Percentiles rank a stretch among this genome's conserved stretches.
Evolutionary conservation across 2,888 invertebrate genomes (phyloP).

Genomic region (Dasysyrphus albostriatus): DNA sequence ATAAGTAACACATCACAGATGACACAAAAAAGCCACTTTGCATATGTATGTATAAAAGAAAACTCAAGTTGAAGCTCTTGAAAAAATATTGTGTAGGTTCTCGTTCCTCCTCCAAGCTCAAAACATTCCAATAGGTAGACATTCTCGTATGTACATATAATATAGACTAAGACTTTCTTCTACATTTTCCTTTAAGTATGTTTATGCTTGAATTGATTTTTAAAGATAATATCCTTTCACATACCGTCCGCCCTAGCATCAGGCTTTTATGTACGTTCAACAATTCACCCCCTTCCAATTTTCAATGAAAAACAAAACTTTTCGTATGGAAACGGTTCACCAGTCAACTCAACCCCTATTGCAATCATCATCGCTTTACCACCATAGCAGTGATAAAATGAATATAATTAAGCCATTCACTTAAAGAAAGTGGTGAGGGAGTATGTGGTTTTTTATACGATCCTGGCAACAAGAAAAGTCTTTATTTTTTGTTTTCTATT

Average conservation of each 20-base stretch:
- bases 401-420: constrained; percentile 48
- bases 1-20: constrained; percentile 42
- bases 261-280: neutral
- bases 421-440: constrained; percentile 21
- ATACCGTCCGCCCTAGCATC: neutral
- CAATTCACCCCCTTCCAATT: neutral
- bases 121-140: neutral
- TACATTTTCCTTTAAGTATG: neutral
- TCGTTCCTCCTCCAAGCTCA: neutral
- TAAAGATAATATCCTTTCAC: constrained; percentile 7
- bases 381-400: constrained; percentile 11
- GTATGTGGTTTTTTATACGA: neutral
- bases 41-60: constrained; percentile 1
- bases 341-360: constrained; percentile 1
- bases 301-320: constrained; percentile 18
- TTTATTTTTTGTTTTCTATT: constrained; percentile 5
- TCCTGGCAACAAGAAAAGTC: neutral
- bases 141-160: neutral
- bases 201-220: constrained; percentile 27
- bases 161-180: neutral
- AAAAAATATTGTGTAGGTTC: neutral
- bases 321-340: neutral
- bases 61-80: neutral
- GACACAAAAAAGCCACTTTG: constrained; percentile 56
- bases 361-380: constrained; percentile 1